These are phyloP conservation scores for Perccottus glenii DNA, from an alignment of 2,113 vertebrate genomes.

Conservation along the genomic window DNA sequence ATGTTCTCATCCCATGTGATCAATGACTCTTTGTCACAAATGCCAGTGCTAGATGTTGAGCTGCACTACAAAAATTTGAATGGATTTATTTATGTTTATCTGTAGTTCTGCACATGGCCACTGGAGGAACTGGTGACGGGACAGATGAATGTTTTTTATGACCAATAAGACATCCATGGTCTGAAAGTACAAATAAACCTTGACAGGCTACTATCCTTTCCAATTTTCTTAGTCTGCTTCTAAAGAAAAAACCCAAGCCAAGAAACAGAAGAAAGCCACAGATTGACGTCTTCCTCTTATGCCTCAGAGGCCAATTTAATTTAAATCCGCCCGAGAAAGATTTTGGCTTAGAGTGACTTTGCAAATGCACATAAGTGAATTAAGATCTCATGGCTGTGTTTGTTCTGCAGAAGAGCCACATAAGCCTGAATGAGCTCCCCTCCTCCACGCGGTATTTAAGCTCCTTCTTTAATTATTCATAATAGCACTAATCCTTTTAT, in stretches of 20 bases:
- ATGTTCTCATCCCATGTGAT: too few relatives aligned
- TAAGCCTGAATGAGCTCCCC: slow-evolving; percentile 26
- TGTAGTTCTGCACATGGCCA: too few relatives aligned
- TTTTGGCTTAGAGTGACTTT: slow-evolving; percentile 12
- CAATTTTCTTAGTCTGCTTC: neutral
- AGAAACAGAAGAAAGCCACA: neutral
- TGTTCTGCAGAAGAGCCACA: slow-evolving; percentile 47
- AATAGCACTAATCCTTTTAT: slow-evolving; percentile 63
- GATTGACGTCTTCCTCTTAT: neutral
- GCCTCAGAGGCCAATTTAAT: slow-evolving; percentile 12
- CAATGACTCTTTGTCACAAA: too few relatives aligned
- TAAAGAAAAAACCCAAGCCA: neutral
- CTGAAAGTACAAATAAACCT: neutral
- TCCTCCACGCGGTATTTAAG: slow-evolving; percentile 60
- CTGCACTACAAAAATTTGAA: too few relatives aligned
- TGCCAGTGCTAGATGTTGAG: too few relatives aligned
- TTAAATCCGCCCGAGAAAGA: slow-evolving; percentile 10
- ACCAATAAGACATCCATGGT: neutral
- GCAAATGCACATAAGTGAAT: slow-evolving; percentile 32
- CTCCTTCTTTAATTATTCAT: slow-evolving; percentile 72
- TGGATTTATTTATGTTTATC: too few relatives aligned
- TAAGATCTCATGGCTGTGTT: slow-evolving; percentile 35
- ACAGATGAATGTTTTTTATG: too few relatives aligned
- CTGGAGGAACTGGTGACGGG: too few relatives aligned
- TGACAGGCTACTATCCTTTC: neutral